Evolutionary conservation across 2,888 invertebrate species (phyloP).

Genomic region (Parthenolecanium corni): DNA sequence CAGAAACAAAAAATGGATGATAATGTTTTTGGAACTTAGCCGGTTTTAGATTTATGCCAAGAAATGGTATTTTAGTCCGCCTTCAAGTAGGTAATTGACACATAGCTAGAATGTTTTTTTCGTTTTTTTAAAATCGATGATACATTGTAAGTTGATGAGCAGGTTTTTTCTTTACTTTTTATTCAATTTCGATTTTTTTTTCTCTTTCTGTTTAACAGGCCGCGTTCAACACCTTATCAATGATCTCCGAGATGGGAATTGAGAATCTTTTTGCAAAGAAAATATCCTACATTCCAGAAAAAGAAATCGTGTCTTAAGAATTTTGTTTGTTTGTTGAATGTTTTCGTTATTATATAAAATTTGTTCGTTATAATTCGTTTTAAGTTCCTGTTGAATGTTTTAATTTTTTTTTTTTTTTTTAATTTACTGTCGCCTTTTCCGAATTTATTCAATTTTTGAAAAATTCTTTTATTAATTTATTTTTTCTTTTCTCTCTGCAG

Average conservation of each 20-base stretch:
- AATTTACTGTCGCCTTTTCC: not conserved
- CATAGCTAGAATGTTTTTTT: no score
- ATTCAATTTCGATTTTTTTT: not conserved
- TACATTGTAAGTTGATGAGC: no score
- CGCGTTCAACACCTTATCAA: conserved; percentile 20
- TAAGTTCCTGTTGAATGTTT: not conserved
- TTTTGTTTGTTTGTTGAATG: conserved; percentile 1
- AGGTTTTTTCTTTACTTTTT: not conserved
- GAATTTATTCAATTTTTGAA: no score
- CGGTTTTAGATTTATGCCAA: no score
- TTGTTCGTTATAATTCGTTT: not conserved
- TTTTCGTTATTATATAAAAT: not conserved
- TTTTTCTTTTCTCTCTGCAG: not conserved
- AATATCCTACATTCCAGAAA: conserved; percentile 23
- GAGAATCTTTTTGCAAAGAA: conserved; percentile 17
- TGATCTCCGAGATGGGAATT: conserved; percentile 23
- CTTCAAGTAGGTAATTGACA: no score
- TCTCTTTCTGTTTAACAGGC: not conserved
- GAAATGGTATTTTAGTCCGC: no score
- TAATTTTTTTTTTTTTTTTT: not conserved
- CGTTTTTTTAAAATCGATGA: no score
- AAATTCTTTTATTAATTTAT: not conserved
- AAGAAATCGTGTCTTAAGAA: conserved; percentile 16
- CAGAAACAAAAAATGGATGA: no score
- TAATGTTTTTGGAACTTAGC: no score